Evolutionary conservation across 2,888 invertebrate species (phyloP), one percentile per base, ranked within the genome.

Genomic region (Aleiodes alternator): DNA sequence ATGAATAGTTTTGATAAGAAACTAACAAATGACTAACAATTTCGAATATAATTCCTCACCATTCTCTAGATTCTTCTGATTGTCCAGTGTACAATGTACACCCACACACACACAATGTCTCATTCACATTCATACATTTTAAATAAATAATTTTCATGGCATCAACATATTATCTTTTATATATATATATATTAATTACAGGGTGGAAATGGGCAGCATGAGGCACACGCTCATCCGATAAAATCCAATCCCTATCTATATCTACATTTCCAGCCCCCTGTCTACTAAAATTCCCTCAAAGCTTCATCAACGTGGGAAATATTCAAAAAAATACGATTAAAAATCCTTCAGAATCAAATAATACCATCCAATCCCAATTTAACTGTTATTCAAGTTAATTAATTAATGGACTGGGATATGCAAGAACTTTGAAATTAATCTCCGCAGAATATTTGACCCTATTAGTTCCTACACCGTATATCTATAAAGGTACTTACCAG

Each of bases 131-230:
- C 23, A 53, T 23, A 23, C 59, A 57, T n/a, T 38, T 84, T 80
- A 82, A 82, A 86, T 85, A 85, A 84, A 84, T 78, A 74, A 78
- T 79, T 80, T 74, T 69, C 71, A 76, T 59, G 80, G 82, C 81
- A 83, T 87, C 87, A 86, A 84, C 87, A 87, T 87, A 87, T 87
- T 87, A 87, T 87, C 87, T 85, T 79, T 81, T 70, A 8, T 6
- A 3, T 43, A 76, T 6, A 3, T 43, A 76, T 74, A 81, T 69
- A 51, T 69, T 84, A 84, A 86, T 86, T 86, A 76, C 59, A 69
- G 64, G n/a, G 68, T 69, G 23, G 1, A 51, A 73, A 72, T 69
- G 74, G 70, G 73, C 75, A 84, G 83, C 85, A 85, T 85, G 83
- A 83, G 86, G 83, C 84, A 76, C 43, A 72, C 43, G 68, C 53